A percentile compares a stretch with the other conserved stretches of the same genome.
These are phyloP conservation scores for Simalia tracyae DNA, from an alignment of 2,797 vertebrate species.

Conservation along the genomic window DNA sequence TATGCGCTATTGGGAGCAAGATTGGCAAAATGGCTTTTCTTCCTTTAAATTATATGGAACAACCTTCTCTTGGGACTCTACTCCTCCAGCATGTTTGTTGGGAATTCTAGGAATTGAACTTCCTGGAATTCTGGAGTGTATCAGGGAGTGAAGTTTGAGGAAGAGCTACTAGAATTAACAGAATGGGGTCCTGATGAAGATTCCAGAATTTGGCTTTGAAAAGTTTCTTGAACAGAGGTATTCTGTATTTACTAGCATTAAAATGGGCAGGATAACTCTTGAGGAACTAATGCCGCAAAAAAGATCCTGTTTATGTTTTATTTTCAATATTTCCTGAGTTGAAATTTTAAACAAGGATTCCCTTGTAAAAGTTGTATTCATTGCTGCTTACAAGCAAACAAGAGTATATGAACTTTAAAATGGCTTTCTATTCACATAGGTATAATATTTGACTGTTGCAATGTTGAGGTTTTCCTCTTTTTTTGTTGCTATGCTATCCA, in stretches of 20 bases:
- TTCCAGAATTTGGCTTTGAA: background rate
- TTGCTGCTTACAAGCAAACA: too few relatives aligned
- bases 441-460: background rate
- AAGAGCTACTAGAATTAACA: background rate
- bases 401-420: too few relatives aligned
- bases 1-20: background rate
- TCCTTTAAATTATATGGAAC: background rate
- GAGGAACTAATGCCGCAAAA: background rate
- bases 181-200: background rate
- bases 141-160: background rate
- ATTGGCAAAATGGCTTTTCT: background rate
- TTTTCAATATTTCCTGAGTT: background rate
- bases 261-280: background rate
- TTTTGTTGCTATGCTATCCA: background rate
- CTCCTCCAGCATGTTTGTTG: background rate
- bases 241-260: background rate
- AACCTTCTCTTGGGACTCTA: background rate
- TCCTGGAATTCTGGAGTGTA: background rate
- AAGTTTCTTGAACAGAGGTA: background rate
- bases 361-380: background rate
- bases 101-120: background rate
- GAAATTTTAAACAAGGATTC: background rate
- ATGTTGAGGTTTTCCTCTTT: background rate
- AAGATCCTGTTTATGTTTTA: background rate
- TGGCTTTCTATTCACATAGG: background rate